Conservation (phyloP, 2,113 vertebrate genomes). For the Melanerpes aurifrons region DNA sequence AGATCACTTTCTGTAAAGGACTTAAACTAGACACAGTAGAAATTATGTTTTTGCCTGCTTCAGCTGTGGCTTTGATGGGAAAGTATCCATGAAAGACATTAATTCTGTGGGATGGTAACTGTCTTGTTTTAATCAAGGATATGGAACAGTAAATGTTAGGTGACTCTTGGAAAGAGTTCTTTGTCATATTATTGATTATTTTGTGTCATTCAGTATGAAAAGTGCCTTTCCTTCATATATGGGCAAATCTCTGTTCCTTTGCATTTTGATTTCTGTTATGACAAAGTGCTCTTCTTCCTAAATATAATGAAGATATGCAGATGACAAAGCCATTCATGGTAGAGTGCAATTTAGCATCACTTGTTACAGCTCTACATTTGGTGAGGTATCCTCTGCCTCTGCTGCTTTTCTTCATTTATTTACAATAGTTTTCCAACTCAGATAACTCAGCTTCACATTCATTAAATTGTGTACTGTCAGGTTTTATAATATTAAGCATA, state of each 20-base stretch:
- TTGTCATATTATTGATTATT: fast-evolving
- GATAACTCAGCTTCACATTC: neutral
- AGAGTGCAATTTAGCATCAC: neutral
- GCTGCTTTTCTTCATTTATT: neutral
- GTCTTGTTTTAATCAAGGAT: neutral
- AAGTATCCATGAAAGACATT: neutral
- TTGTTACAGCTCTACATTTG: neutral
- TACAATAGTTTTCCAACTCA: neutral
- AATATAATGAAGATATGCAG: neutral
- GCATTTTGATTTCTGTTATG: neutral
- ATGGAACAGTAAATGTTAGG: neutral
- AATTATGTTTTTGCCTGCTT: neutral
- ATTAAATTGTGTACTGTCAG: neutral
- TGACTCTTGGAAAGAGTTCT: neutral
- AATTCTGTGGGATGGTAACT: neutral
- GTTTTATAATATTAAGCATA: neutral
- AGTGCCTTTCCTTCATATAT: neutral
- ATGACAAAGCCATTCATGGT: neutral
- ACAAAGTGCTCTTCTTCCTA: neutral
- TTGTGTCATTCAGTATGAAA: neutral
- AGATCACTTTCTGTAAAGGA: neutral
- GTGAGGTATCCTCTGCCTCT: neutral
- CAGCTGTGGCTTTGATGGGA: neutral
- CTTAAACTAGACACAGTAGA: neutral
- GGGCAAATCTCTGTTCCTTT: neutral